Conservation (phyloP, 1,140 invertebrate genomes). For the Tribolium castaneum region DNA sequence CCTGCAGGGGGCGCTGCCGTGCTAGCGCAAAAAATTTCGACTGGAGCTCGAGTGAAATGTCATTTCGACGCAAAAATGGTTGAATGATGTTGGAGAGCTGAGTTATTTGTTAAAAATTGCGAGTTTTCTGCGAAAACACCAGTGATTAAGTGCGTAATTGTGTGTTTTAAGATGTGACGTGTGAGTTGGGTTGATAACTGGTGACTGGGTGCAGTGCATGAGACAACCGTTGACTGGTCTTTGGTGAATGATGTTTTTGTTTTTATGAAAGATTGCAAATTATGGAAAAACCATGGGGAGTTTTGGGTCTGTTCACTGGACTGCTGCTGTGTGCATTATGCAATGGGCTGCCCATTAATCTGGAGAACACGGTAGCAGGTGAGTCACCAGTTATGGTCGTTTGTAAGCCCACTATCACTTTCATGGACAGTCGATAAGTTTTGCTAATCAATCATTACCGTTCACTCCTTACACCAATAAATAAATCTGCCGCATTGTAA, state of each 20-base stretch:
- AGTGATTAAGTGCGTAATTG: slow-evolving; percentile 10
- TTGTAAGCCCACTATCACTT: slow-evolving; percentile 53
- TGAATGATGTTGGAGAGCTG: slow-evolving; percentile 17
- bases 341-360: slow-evolving; percentile 60
- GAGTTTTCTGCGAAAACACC: slow-evolving; percentile 13
- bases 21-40: too few relatives aligned
- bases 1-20: too few relatives aligned
- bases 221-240: background rate
- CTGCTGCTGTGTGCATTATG: slow-evolving; percentile 58
- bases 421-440: slow-evolving; percentile 45
- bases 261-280: slow-evolving; percentile 48
- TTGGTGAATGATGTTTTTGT: slow-evolving; percentile 34
- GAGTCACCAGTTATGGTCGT: slow-evolving; percentile 55
- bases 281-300: slow-evolving; percentile 62
- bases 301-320: slow-evolving; percentile 52
- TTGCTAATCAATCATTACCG: slow-evolving; percentile 24
- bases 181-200: background rate
- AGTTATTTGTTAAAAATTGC: slow-evolving; percentile 1
- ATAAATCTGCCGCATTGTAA: background rate
- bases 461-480: slow-evolving; percentile 3
- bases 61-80: slow-evolving; percentile 44
- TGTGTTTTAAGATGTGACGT: slow-evolving; percentile 44
- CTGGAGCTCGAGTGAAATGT: slow-evolving; percentile 1
- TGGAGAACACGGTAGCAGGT: slow-evolving; percentile 59
- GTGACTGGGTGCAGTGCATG: background rate